Percentiles rank a stretch among this genome's conserved stretches.
Conservation (phyloP, 2,113 vertebrate genomes). For the Sylvia atricapilla region DNA sequence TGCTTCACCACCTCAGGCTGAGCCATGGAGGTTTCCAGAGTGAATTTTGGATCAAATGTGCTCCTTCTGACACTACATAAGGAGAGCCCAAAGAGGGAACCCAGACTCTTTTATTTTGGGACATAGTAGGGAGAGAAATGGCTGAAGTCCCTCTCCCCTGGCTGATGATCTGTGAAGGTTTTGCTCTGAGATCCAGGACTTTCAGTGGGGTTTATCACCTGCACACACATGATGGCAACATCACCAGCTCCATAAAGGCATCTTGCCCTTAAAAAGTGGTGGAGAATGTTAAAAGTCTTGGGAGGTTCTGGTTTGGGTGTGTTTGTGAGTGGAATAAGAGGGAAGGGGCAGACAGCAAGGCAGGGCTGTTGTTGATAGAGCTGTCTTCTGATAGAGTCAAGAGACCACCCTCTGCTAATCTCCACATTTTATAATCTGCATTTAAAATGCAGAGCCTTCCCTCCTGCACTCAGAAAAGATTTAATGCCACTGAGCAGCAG, state of each 20-base stretch:
- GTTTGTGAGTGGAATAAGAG: neutral
- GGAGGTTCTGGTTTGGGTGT: neutral
- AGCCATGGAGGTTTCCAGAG: neutral
- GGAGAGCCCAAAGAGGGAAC: neutral
- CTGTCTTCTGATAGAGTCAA: neutral
- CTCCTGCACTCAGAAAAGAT: conserved; percentile 17
- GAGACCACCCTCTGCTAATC: neutral
- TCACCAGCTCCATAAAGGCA: neutral
- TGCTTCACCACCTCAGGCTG: neutral
- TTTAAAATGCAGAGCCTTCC: conserved; percentile 22
- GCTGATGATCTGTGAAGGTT: neutral
- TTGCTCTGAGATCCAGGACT: neutral
- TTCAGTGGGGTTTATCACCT: neutral
- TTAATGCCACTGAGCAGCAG: conserved; percentile 31
- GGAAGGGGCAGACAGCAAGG: neutral
- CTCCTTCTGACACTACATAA: neutral
- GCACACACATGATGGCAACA: neutral
- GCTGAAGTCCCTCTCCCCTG: neutral
- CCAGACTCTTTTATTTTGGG: neutral
- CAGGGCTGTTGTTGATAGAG: neutral
- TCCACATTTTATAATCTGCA: conserved; percentile 30
- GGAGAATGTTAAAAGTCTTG: neutral
- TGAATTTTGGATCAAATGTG: neutral
- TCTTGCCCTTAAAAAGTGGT: neutral
- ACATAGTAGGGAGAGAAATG: neutral